phyloP scores from a whole-genome alignment of 53 echinoderm and acorn worm species.

The Paelopatides confundens region DNA sequence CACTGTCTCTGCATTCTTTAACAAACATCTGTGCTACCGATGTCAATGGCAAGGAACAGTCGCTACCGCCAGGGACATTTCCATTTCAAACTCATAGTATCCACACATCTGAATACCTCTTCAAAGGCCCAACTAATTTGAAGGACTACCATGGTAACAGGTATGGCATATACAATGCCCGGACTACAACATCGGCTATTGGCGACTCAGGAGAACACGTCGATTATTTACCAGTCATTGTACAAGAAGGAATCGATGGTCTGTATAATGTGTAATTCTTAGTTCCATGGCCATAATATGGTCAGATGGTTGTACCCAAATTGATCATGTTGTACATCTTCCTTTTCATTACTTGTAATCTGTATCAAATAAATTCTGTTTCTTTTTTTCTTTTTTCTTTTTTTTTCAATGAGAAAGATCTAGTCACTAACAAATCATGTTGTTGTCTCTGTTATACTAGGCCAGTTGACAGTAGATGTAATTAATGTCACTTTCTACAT shows the following conservation, averaged over 20 bases:
- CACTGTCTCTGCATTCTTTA: not conserved
- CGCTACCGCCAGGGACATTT: not conserved
- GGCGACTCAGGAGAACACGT: not conserved
- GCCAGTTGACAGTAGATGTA: no score
- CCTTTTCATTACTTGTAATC: no score
- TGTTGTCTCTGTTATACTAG: no score
- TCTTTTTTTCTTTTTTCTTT: no score
- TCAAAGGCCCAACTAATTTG: not conserved
- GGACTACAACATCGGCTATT: not conserved
- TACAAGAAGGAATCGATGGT: constrained; percentile 4
- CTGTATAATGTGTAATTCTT: not conserved
- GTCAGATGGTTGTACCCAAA: no score
- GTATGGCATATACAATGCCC: not conserved
- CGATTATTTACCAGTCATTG: not conserved
- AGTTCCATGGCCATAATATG: no score
- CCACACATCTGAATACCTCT: not conserved
- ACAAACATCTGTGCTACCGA: not conserved
- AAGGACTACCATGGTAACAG: not conserved
- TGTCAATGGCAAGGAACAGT: not conserved
- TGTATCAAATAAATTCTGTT: no score
- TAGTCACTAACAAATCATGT: no score
- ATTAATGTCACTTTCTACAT: no score
- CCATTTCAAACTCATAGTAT: not conserved
- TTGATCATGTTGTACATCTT: no score
- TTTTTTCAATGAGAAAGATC: no score